phyloP scores from a whole-genome alignment of 2,888 invertebrate genomes.

The Disparrhopalites patrizii region DNA sequence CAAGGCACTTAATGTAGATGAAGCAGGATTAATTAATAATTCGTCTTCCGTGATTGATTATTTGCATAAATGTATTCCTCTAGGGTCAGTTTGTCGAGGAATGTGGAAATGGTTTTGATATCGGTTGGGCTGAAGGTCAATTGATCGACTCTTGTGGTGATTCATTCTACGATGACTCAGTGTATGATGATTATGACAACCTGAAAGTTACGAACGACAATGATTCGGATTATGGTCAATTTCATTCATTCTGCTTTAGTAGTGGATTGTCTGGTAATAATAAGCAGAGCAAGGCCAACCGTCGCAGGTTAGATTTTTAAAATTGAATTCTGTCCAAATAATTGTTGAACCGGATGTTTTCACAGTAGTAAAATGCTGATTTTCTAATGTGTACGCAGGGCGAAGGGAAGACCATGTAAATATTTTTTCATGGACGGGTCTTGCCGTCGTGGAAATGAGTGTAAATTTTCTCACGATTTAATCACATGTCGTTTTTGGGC shows the following conservation, averaged over 20 bases:
- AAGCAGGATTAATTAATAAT: not conserved
- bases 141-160: slow-evolving; percentile 19
- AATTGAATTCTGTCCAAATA: no score
- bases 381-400: slow-evolving; percentile 29
- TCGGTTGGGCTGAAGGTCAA: slow-evolving; percentile 18
- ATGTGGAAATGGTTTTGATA: slow-evolving; percentile 8
- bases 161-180: slow-evolving; percentile 20
- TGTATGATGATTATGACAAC: slow-evolving; percentile 16
- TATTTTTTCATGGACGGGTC: slow-evolving; percentile 46
- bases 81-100: slow-evolving; percentile 22
- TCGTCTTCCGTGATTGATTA: not conserved
- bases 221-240: slow-evolving; percentile 45
- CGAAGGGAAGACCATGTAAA: slow-evolving; percentile 46
- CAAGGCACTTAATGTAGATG: no score
- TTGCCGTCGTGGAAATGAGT: slow-evolving; percentile 46
- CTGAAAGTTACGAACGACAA: slow-evolving; percentile 29
- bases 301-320: slow-evolving; percentile 35
- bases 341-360: no score
- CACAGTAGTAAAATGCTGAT: no score
- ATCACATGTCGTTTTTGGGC: slow-evolving; percentile 48
- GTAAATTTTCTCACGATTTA: slow-evolving; percentile 47
- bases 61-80: not conserved
- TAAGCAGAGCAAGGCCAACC: slow-evolving; percentile 41
- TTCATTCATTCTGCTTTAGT: slow-evolving; percentile 35
- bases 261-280: slow-evolving; percentile 35